These are phyloP conservation scores for Nomada goodeniana DNA, from an alignment of 2,888 invertebrate genomes.

Conservation along the genomic window DNA sequence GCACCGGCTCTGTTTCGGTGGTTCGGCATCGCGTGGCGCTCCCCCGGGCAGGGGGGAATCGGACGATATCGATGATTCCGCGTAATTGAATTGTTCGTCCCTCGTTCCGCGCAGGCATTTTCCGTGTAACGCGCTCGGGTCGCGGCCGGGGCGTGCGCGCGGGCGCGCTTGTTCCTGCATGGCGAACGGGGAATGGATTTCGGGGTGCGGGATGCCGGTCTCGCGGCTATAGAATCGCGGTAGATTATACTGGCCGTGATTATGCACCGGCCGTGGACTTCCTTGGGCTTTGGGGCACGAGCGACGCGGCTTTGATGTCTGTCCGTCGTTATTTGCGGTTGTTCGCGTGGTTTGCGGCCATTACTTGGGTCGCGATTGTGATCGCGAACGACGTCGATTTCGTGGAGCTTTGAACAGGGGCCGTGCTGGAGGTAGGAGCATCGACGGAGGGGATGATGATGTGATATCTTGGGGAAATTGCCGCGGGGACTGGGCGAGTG, in stretches of 20 bases:
- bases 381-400: not conserved
- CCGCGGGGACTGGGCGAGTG: not conserved
- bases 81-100: conserved; percentile 44
- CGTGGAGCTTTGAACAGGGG: not conserved
- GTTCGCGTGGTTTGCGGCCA: conserved; percentile 4
- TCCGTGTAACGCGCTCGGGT: not conserved
- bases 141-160: not conserved
- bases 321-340: conserved; percentile 32
- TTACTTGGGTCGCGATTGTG: not conserved
- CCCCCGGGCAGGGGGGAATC: not conserved
- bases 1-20: conserved; percentile 1
- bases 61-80: conserved; percentile 31
- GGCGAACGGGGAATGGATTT: not conserved
- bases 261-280: not conserved
- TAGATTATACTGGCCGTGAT: not conserved
- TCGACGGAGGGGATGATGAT: not conserved
- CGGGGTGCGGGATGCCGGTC: not conserved
- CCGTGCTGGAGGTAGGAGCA: not conserved
- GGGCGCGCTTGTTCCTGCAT: not conserved
- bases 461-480: not conserved
- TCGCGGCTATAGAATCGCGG: not conserved
- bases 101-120: conserved; percentile 23
- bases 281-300: not conserved
- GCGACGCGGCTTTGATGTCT: conserved; percentile 19
- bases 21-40: not conserved